Percentiles rank a stretch among this genome's conserved stretches.
Conservation (phyloP, 2,113 vertebrate genomes). For the Lamprotornis superbus region DNA sequence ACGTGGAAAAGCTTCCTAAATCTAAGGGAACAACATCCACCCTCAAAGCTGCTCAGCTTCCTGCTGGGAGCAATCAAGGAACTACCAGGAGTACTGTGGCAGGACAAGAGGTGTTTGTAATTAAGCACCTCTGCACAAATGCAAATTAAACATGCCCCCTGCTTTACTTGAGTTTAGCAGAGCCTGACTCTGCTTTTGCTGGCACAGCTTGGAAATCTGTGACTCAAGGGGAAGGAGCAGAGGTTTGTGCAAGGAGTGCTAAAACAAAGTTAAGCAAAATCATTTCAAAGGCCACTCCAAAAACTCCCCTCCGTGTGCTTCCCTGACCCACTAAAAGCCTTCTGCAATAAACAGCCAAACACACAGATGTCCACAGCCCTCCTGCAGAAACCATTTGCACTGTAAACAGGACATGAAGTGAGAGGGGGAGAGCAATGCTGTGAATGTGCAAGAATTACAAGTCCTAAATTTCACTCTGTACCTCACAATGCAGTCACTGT, state of each 20-base stretch:
- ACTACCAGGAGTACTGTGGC: rapidly evolving
- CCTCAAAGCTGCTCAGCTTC: not conserved
- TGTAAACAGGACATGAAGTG: not conserved
- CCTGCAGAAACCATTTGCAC: not conserved
- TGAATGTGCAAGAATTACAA: not conserved
- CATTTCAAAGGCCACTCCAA: not conserved
- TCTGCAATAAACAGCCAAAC: not conserved
- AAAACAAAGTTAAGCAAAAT: not conserved
- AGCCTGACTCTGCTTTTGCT: not conserved
- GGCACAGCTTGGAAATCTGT: not conserved
- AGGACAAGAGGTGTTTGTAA: not conserved
- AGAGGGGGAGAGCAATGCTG: not conserved
- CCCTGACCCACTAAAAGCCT: conserved; percentile 18
- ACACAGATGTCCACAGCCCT: not conserved
- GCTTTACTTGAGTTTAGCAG: not conserved
- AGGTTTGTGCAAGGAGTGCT: not conserved
- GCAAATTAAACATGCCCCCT: not conserved
- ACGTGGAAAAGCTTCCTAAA: not conserved
- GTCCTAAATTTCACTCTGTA: not conserved
- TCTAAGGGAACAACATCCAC: not conserved
- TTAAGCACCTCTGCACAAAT: not conserved
- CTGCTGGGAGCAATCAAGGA: not conserved
- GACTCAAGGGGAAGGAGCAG: not conserved
- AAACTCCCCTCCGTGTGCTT: not conserved
- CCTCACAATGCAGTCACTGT: not conserved